These are phyloP conservation scores for Limnodromus scolopaceus DNA, from an alignment of 2,797 vertebrate genomes.

Conservation along the genomic window DNA sequence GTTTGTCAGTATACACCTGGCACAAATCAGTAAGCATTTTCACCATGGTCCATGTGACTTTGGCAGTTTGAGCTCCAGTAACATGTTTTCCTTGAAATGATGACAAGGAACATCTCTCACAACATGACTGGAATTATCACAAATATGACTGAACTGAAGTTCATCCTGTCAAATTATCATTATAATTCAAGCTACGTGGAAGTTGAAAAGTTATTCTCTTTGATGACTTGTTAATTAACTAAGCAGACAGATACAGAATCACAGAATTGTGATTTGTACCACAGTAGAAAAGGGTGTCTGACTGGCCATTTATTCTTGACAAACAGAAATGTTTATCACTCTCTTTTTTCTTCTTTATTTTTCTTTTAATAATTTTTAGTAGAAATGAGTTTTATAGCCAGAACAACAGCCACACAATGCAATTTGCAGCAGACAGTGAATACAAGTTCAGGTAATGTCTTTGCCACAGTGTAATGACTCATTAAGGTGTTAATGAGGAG, in stretches of 20 bases:
- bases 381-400: not conserved
- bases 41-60: not conserved
- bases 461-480: constrained; percentile 17
- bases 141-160: not conserved
- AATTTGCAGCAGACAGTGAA: not conserved
- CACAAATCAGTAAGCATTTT: not conserved
- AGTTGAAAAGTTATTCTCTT: not conserved
- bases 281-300: not conserved
- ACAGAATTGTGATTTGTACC: not conserved
- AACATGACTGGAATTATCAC: not conserved
- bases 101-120: not conserved
- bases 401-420: constrained; percentile 9
- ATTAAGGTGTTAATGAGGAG: constrained; percentile 28
- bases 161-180: not conserved
- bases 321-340: not conserved
- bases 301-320: not conserved
- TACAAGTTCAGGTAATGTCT: not conserved
- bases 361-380: not conserved
- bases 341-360: not conserved
- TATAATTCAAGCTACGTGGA: not conserved
- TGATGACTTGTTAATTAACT: constrained; percentile 44
- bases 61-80: not conserved
- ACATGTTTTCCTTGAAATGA: not conserved
- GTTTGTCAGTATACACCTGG: not conserved
- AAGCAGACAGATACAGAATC: not conserved